These are phyloP conservation scores for Psophia crepitans DNA, from an alignment of 2,113 vertebrate genomes.

Conservation along the genomic window DNA sequence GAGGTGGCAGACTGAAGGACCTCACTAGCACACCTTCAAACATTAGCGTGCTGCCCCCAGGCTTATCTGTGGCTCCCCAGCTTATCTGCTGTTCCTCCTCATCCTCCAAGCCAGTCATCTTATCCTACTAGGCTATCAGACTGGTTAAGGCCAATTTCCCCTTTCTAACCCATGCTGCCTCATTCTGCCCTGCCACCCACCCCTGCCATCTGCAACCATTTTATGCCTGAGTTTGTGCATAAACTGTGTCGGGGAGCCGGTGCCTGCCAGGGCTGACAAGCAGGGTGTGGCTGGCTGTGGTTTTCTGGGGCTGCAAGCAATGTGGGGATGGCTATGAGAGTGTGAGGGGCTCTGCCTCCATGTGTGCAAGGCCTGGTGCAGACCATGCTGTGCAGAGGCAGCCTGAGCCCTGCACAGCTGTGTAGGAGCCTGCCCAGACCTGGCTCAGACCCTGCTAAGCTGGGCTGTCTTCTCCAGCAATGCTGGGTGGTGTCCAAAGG, in stretches of 20 bases:
- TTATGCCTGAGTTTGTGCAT: background rate
- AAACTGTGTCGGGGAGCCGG: background rate
- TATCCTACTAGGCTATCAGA: background rate
- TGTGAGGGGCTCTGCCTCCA: background rate
- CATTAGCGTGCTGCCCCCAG: too few relatives aligned
- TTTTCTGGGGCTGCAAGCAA: background rate
- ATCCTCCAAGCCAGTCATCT: background rate
- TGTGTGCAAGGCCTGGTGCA: too few relatives aligned
- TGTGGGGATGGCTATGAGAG: background rate
- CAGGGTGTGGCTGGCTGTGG: background rate
- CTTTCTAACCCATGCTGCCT: background rate
- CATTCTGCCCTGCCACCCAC: background rate
- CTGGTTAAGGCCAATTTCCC: background rate
- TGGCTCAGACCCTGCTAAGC: background rate
- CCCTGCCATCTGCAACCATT: background rate
- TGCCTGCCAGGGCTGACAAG: background rate
- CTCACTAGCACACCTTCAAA: too few relatives aligned
- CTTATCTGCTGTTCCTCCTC: background rate
- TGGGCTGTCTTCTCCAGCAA: background rate
- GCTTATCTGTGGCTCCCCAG: too few relatives aligned
- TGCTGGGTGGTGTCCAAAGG: background rate
- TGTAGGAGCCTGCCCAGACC: background rate
- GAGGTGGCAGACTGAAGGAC: too few relatives aligned
- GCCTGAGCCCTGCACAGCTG: background rate
- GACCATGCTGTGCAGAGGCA: background rate